These are phyloP conservation scores for Papilio polytes DNA, from an alignment of 1,140 invertebrate genomes.

Conservation along the genomic window DNA sequence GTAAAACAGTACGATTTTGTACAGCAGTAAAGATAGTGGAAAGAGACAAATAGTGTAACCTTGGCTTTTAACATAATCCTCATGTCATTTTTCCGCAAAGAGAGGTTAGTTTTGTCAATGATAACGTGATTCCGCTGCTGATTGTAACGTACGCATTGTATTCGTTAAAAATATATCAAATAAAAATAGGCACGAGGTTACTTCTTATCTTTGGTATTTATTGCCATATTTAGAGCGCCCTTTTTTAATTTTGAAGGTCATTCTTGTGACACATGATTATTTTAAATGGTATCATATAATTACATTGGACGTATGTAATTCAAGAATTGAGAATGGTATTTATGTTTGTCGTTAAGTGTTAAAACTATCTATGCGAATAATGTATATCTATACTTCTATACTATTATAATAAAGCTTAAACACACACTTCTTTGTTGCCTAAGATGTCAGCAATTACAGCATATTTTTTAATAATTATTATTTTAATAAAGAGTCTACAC, in stretches of 20 bases:
- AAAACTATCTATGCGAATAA: too few relatives aligned
- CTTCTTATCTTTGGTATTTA: constrained; percentile 3
- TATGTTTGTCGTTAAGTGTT: not conserved
- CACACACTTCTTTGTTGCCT: too few relatives aligned
- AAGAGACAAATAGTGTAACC: not conserved
- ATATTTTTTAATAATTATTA: too few relatives aligned
- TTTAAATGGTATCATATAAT: not conserved
- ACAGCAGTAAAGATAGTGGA: too few relatives aligned
- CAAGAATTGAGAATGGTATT: not conserved
- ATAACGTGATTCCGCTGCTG: not conserved
- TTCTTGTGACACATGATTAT: not conserved
- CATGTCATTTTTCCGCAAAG: not conserved
- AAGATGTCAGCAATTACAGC: too few relatives aligned
- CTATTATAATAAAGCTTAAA: too few relatives aligned
- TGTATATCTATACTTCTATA: too few relatives aligned
- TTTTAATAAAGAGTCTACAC: too few relatives aligned
- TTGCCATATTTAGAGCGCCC: constrained; percentile 16
- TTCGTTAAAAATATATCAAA: constrained; percentile 10
- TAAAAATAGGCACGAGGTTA: constrained; percentile 24
- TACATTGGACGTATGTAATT: not conserved
- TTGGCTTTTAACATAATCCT: not conserved
- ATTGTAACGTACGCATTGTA: constrained; percentile 18
- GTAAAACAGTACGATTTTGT: not conserved
- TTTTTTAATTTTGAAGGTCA: constrained; percentile 11
- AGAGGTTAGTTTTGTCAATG: constrained; percentile 10